A percentile compares a stretch with the other conserved stretches of the same genome.
Conservation (phyloP, 1,140 invertebrate genomes). For the Panagrolaimus sp. region DNA sequence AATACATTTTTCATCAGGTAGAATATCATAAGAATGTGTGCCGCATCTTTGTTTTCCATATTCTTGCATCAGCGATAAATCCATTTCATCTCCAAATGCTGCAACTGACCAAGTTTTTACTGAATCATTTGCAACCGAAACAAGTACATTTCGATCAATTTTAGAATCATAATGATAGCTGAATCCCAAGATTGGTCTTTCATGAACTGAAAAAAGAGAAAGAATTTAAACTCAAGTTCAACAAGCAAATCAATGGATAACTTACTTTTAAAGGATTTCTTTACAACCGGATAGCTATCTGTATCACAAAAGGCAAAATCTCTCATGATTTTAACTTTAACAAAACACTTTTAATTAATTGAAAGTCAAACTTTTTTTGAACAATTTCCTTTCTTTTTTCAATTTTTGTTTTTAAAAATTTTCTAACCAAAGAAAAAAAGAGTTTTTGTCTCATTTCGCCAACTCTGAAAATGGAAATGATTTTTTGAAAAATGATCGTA, state of each 20-base stretch:
- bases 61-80: background rate
- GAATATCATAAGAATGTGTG: conserved; percentile 6
- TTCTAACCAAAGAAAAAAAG: no score
- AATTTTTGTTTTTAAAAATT: no score
- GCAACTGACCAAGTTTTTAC: background rate
- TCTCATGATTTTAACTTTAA: background rate
- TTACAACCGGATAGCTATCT: conserved; percentile 6
- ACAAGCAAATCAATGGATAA: background rate
- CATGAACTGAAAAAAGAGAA: background rate
- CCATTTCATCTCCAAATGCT: conserved; percentile 9
- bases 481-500: no score
- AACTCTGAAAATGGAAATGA: no score
- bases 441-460: no score
- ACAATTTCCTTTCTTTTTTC: no score
- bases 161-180: background rate
- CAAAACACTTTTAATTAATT: no score
- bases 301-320: background rate
- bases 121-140: background rate
- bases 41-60: background rate
- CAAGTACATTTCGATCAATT: background rate
- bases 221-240: background rate
- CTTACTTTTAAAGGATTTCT: background rate
- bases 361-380: no score
- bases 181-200: background rate
- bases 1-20: background rate